Base-by-base conservation (phyloP, 2,888 invertebrate species). In the Brachylomia viminalis region DNA sequence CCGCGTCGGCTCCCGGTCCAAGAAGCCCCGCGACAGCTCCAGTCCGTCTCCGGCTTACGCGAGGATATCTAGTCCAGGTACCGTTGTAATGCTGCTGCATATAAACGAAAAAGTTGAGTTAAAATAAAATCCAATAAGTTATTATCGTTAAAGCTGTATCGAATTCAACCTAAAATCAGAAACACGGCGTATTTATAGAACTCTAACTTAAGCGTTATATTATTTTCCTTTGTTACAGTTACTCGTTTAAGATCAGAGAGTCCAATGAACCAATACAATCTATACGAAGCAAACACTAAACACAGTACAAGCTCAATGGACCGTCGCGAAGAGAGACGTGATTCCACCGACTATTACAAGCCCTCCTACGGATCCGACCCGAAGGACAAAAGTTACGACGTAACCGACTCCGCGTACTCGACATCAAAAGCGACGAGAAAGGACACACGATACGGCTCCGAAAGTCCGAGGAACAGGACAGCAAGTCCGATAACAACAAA, bases 1-100 rank as follows among this genome's bases (percentile, higher is more conserved):
- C 95, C 97, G 98, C 77, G 98, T 99, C 17, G 98, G 98, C 33
- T 98, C 98, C 0, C 97, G 97, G 80, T 97, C 98, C 45, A 95
- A 94, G 88, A 95, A 95, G 81, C 93, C 92, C 11, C 91, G 96
- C 5, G 96, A 96, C 79, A 96, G 95, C 86, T 92, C 94, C 58
- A 96, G 96, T 79, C 96, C 96, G 3, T 86, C 97, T 17, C 94
- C 97, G 15, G 93, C 96, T 66, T 97, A 97, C 76, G 97, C 97
- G 64, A 97, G 95, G 86, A 95, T 96, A 88, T 95, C 97, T 84
- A 96, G 97, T 89, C 97, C 97, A 93, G 96, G 97, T 96, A 93
- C 1, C 0, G 6, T 45, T 6, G 17, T 7, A 11, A 62, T 62
- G 17, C n/a, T n/a, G n/a, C n/a, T n/a, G n/a, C n/a, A 49, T 20